Base-by-base conservation (phyloP, 2,113 vertebrate species). In the pig (Sus scrofa) region DNA sequence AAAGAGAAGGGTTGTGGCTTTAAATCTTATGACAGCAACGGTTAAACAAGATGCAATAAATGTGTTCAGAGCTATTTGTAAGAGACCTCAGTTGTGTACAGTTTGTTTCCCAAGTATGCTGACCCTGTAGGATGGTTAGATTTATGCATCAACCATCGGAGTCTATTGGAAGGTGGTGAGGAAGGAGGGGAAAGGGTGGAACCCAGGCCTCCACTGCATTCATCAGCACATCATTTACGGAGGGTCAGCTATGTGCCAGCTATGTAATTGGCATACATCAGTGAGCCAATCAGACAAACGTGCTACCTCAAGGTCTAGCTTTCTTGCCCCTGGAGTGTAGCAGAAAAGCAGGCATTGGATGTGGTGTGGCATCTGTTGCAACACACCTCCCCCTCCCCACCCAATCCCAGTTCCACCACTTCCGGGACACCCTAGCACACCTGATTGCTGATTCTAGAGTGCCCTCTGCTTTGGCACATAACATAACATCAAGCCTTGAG, bases 1-100 rank as follows among this genome's bases (percentile, higher is more conserved):
- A 77, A 86, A 94, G 92, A 82, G 26, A 68, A 15, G 56, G 7
- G 63, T 56, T 75, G 52, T 81, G 75, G 65, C 34, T 83, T 95
- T 90, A 65, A 89, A 54, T 94, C 62, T 94, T 60, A 60, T 67
- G 91, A 26, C 39, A 52, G 26, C 44, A 68, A 15, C 44, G 18
- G 71, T 92, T 95, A 93, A 75, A 75, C 75, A n/a, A 62, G 63
- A 52, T 63, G 67, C 6, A 10, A 73, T 62, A 27, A 88, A 26
- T 92, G 77, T 79, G 37, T 60, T 75, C 81, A 58, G 0, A 65
- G 62, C 12, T 68, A 44, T 86, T 91, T 73, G 22, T 73, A 91
- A 75, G 89, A 93, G 68, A 74, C 20, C 89, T 91, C 86, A 44
- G 50, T 50, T 89, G 39, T 73, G n/a, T 27, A n/a, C 26, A 30